Conservation (phyloP, 2,888 invertebrate species). For the Halictus quadricinctus region DNA sequence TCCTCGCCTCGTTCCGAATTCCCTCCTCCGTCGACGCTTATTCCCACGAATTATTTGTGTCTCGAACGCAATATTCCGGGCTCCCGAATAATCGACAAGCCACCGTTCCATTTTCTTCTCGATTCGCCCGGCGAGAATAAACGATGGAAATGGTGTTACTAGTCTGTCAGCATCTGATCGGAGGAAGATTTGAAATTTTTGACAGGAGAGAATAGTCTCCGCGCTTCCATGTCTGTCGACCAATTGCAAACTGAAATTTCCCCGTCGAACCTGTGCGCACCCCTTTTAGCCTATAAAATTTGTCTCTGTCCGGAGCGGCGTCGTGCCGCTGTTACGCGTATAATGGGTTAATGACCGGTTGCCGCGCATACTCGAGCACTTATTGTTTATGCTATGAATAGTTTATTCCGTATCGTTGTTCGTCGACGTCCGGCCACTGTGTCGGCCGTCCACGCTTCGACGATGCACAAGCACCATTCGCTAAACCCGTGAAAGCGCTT, state of each 20-base stretch:
- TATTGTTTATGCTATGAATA: slow-evolving; percentile 57
- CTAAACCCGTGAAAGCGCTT: not conserved
- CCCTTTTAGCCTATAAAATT: slow-evolving; percentile 21
- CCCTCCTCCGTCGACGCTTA: not conserved
- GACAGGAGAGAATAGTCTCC: not conserved
- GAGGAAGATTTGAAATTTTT: not conserved
- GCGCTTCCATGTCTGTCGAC: not conserved
- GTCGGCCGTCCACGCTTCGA: not conserved
- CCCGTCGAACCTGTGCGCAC: not conserved
- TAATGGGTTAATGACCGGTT: slow-evolving; percentile 51
- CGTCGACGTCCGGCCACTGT: not conserved
- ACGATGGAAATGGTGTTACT: not conserved
- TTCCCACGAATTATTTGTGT: slow-evolving; percentile 9
- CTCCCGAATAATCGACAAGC: not conserved
- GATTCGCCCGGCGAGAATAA: not conserved
- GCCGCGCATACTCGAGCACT: slow-evolving; percentile 17
- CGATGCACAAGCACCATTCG: not conserved
- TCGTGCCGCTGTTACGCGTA: slow-evolving; percentile 10
- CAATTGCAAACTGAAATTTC: not conserved
- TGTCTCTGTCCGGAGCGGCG: not conserved
- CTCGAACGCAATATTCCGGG: not conserved
- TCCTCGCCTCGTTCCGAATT: slow-evolving; percentile 9
- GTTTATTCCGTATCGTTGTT: slow-evolving; percentile 48
- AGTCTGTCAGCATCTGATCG: not conserved
- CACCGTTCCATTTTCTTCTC: not conserved